Base-by-base conservation (phyloP, 2,888 invertebrate species). In the Orthosia gracilis region DNA sequence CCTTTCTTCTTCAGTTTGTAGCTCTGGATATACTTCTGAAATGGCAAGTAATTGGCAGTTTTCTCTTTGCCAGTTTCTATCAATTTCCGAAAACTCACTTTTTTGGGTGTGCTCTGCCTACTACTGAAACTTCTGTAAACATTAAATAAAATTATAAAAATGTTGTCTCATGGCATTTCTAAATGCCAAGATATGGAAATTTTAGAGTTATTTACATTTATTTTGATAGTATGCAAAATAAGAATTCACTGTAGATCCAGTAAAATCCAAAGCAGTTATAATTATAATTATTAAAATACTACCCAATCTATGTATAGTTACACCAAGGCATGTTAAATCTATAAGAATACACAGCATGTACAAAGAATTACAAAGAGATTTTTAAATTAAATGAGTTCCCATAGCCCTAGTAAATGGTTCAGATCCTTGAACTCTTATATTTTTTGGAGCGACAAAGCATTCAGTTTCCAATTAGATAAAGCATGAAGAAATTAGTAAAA, bases 21-120 rank as follows among this genome's bases (percentile, higher is more conserved):
- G 76, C 92, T 96, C 78, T 96, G 94, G 63, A 95, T 94, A 76
- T 94, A 94, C 77, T 95, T 96, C 76, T 93, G 97, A 88, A 98
- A 98, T 17, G 98, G 97, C 96, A 97, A 97, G 87, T 98, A 98
- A 76, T 96, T 97, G 15, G 96, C 95, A 18, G 95, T 96, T 88
- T 96, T 94, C 17, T 93, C 94, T 78, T 94, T 93, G 45, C 94
- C 94, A 84, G 95, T 96, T 85, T 97, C 96, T 81, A 96, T 94
- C 69, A 96, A 91, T 84, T 94, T 95, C 5, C 94, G 92, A 77
- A 96, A 96, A 85, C 95, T 96, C 7, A 96, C 96, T 84, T 94
- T 95, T 79, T 96, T 96, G 12, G 96, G 96, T 55, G 96, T 96
- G 83, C 96, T 96, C 85, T 96, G 96, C 81, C 94, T 92, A 82